Base-by-base conservation (phyloP, 2,797 vertebrate species). In the Rhinoraja longicauda region DNA sequence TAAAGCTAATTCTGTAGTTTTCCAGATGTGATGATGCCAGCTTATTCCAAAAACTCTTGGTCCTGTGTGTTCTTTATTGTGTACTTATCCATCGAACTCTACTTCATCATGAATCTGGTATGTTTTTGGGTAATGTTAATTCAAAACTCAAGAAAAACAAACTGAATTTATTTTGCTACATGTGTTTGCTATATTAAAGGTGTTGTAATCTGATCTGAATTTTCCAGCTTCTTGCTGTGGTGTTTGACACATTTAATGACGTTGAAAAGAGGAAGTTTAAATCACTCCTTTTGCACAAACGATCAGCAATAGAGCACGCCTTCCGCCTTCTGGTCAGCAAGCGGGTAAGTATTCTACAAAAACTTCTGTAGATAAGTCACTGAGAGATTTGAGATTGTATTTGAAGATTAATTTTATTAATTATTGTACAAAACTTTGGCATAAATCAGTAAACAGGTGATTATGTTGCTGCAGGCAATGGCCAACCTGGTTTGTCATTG, bases 41-140 rank as follows among this genome's bases (percentile, higher is more conserved):
- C 99, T 0, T 99, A 99, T 70, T 97, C 98, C 45, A 97, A 97
- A 94, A 99, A 97, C 94, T 96, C 97, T 91, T 99, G 98, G 98
- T 99, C 98, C 93, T 99, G 98, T 93, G 95, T 99, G 93, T 99
- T 99, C 97, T 99, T 99, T 96, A 99, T 99, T 0, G 97, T 99
- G 94, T 99, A 99, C 95, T 98, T 99, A 94, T 99, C 99, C 96
- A 99, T 99, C 62, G 99, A 99, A 95, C 98, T 99, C 5, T 99
- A 99, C 96, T 99, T 99, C 96, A 97, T 99, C 96, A 99, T 99
- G 98, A 99, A 99, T 95, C 95, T 99, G 97, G 99, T 97, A 93
- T 95, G 97, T 95, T 8, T 86, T 93, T 75, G 72, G 19, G 70
- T 70, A 70, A 78, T 7, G 72, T 73, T 67, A 90, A 36, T 57